A percentile compares a stretch with the other conserved stretches of the same genome.
phyloP scores from a whole-genome alignment of 2,797 vertebrate genomes.

The Acanthurus lineatus region DNA sequence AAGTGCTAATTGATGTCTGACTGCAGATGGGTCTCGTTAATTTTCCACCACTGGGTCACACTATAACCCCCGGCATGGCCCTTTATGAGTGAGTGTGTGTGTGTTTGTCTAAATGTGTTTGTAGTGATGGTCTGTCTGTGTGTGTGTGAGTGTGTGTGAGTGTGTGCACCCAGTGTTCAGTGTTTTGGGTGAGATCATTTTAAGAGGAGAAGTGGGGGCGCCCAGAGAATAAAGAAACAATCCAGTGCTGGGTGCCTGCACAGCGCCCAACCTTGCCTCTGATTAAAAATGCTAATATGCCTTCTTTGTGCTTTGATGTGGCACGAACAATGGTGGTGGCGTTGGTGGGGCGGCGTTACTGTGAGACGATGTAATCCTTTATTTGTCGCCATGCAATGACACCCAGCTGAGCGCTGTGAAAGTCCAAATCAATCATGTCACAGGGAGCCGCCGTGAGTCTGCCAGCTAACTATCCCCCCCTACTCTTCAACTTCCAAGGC shows the following conservation, averaged over 20 bases:
- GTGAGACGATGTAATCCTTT: conserved; percentile 92
- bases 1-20: conserved; percentile 77
- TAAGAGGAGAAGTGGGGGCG: conserved; percentile 45
- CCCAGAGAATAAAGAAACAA: conserved; percentile 79
- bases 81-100: conserved; percentile 51
- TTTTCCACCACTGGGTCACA: conserved; percentile 72
- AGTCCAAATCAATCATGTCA: conserved; percentile 94
- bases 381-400: conserved; percentile 91
- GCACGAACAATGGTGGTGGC: conserved; percentile 88
- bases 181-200: conserved; percentile 60
- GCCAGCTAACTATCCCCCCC: conserved; percentile 79
- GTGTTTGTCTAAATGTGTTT: conserved; percentile 49
- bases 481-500: conserved; percentile 77
- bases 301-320: conserved; percentile 93
- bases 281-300: conserved; percentile 95
- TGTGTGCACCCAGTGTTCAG: conserved; percentile 25
- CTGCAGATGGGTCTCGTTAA: conserved; percentile 80
- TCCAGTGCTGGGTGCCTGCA: conserved; percentile 68
- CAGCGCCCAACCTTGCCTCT: conserved; percentile 82
- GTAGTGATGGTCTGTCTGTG: conserved; percentile 2
- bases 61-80: conserved; percentile 54
- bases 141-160: conserved; percentile 19
- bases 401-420: conserved; percentile 93
- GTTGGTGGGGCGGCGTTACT: conserved; percentile 81
- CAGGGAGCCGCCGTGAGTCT: conserved; percentile 84